These are phyloP conservation scores for Poeciliopsis gracilis DNA, from an alignment of 2,797 vertebrate genomes.

Conservation along the genomic window DNA sequence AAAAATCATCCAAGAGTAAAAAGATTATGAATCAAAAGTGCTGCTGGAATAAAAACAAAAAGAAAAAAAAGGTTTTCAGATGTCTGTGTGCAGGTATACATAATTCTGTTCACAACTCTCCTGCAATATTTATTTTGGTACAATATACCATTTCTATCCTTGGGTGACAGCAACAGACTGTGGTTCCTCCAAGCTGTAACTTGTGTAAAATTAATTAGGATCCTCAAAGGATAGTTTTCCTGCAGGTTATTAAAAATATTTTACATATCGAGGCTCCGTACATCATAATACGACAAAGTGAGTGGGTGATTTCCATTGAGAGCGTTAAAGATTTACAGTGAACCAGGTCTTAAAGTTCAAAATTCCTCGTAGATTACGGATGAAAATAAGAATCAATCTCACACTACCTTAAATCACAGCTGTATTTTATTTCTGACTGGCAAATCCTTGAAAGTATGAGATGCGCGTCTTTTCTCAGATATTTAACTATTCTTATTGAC, in stretches of 20 bases:
- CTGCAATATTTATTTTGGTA: not conserved
- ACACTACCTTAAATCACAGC: not conserved
- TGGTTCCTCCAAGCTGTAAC: conserved; percentile 2
- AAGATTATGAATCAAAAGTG: not conserved
- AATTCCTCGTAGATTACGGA: not conserved
- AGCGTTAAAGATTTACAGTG: not conserved
- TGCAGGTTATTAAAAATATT: not conserved
- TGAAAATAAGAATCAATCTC: not conserved
- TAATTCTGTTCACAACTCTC: not conserved
- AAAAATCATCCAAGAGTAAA: not conserved
- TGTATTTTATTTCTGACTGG: not conserved
- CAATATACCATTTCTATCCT: not conserved
- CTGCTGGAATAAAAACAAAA: not conserved
- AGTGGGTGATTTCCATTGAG: not conserved
- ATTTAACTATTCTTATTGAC: not conserved
- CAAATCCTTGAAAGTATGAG: not conserved
- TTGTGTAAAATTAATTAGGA: not conserved
- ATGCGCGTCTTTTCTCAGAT: not conserved
- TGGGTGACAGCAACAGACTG: not conserved
- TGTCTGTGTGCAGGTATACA: not conserved
- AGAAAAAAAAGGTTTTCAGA: not conserved
- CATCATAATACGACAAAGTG: not conserved
- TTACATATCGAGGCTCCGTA: not conserved
- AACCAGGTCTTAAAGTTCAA: not conserved
- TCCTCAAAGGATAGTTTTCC: not conserved